Conservation (phyloP, 2,797 vertebrate genomes). For the Falco peregrinus region DNA sequence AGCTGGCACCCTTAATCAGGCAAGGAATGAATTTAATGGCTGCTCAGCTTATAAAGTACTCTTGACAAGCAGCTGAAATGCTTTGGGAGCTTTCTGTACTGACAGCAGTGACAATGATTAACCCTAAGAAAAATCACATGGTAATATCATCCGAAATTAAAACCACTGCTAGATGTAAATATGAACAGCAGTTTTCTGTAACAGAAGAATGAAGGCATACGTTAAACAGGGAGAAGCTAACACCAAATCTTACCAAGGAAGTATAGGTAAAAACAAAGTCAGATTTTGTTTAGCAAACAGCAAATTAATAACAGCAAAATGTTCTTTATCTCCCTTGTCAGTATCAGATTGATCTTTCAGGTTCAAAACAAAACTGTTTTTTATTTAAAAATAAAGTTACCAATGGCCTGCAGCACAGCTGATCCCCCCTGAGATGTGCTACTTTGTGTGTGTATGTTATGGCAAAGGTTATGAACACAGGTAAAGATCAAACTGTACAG, state of each 20-base stretch:
- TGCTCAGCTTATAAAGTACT: not conserved
- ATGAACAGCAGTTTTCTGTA: not conserved
- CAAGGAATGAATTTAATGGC: not conserved
- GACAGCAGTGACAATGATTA: not conserved
- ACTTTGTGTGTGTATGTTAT: no score
- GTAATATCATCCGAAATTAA: not conserved
- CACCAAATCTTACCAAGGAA: not conserved
- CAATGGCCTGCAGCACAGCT: not conserved
- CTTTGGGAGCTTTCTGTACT: not conserved
- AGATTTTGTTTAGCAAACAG: not conserved
- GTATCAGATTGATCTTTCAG: not conserved
- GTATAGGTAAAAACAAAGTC: not conserved
- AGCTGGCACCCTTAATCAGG: not conserved
- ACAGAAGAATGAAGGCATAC: not conserved
- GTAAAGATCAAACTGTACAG: not conserved
- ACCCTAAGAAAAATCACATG: rapidly evolving
- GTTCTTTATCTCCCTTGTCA: not conserved
- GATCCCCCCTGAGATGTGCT: rapidly evolving
- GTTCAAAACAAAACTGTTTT: not conserved
- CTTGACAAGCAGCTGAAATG: not conserved
- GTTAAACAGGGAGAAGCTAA: not conserved
- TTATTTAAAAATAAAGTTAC: not conserved
- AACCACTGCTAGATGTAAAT: not conserved
- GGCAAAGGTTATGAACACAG: not conserved
- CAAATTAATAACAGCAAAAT: not conserved